Conservation (phyloP, 2,888 invertebrate species). For the Noctua comes region DNA sequence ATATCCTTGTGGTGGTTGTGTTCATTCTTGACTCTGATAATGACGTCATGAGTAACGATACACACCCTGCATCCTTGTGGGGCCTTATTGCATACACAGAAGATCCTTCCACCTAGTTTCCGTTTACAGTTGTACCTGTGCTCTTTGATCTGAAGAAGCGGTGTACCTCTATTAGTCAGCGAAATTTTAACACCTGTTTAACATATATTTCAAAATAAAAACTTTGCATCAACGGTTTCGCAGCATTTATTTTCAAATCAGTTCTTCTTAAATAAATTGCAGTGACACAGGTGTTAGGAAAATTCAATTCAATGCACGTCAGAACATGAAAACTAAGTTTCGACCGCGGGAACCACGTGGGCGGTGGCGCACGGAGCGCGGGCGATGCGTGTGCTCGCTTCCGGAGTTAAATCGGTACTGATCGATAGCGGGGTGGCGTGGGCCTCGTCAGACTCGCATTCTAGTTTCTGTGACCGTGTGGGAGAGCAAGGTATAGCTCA, state of each 20-base stretch:
- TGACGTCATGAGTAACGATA: slow-evolving; percentile 68
- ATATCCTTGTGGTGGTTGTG: slow-evolving; percentile 65
- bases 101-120: slow-evolving; percentile 46
- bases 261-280: slow-evolving; percentile 13
- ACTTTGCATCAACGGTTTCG: no score
- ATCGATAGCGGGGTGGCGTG: not conserved
- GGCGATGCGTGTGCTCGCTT: not conserved
- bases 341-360: not conserved
- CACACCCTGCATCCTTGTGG: slow-evolving; percentile 71
- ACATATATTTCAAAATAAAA: no score
- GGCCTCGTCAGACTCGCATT: not conserved
- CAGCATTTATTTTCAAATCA: not conserved
- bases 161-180: no score
- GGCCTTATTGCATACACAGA: slow-evolving; percentile 66
- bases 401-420: not conserved
- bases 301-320: not conserved
- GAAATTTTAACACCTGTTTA: no score
- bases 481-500: not conserved
- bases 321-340: not conserved
- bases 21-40: slow-evolving; percentile 64
- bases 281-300: slow-evolving; percentile 57
- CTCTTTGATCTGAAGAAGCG: no score
- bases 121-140: no score
- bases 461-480: not conserved
- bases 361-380: not conserved